Base-by-base conservation (phyloP, 2,113 vertebrate genomes). In the Salvelinus alpinus region DNA sequence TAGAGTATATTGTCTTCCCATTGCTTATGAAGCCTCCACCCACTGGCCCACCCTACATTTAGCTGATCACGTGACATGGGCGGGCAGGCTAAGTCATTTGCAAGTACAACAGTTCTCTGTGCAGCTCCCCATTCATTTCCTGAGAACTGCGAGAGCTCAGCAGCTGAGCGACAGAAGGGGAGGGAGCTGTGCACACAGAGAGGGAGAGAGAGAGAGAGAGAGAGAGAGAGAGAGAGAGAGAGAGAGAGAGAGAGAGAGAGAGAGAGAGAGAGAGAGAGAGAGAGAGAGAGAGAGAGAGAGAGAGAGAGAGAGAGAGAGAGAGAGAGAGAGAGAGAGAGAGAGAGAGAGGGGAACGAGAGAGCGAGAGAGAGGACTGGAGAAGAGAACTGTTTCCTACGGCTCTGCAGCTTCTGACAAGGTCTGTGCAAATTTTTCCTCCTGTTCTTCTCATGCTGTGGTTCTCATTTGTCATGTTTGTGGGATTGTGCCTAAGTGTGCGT, bases 101-200 rank as follows among this genome's bases (percentile, higher is more conserved):
- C 95, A 96, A 97, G 95, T 96, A 97, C 96, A 96, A 97, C 95
- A 95, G 95, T 94, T 95, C 95, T 95, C 96, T 92, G 93, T 96
- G 94, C 94, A 94, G 51, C 51, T 94, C 95, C 95, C 95, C 96
- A 97, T 97, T 97, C 96, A 97, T 97, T 97, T 95, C 95, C 94
- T 96, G 95, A 96, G 95, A 95, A 95, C 93, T 95, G 96, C 94
- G 89, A 81, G 82, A 88, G 94, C 93, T 84, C 93, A 95, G 95
- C 95, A 93, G 95, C 95, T 94, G 95, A 96, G 95, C 94, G 95
- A 92, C 91, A 91, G 91, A 91, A 89, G 89, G 91, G 90, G 91
- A 93, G 92, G 92, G 88, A 83, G 83, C 88, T 79, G 77, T 84
- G 80, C 85, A 70, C 86, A 31, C 0, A 31, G 29, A 31, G 29